Evolutionary conservation across 2,888 invertebrate genomes (phyloP), one percentile per base, ranked within the genome.

Genomic region (Polymixis flavicincta): DNA sequence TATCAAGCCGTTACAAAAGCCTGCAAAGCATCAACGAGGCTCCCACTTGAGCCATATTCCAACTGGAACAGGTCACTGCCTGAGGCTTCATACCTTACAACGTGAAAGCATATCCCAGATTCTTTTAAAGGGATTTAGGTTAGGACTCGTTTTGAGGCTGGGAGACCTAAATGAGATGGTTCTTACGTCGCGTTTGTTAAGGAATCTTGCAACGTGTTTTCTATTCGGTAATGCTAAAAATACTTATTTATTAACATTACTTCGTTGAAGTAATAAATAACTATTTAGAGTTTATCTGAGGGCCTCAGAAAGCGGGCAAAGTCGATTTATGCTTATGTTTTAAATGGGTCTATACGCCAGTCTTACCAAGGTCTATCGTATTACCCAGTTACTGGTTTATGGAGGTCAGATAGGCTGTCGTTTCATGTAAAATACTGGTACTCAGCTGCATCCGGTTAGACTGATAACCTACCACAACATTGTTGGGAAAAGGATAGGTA

Each of bases 31-130:
- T 74, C 61, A 66, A 45, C 32, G 71, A 50, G 45, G 55, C 50
- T 71, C 67, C 84, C 86, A 82, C 90, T 90, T 89, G 87, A 82
- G 67, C 86, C 80, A 87, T 85, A 84, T 87, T 54, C 72, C 66
- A 89, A 87, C 71, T 84, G 82, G 86, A 85, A 32, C 87, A 86
- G 87, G 90, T 83, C 89, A 80, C 71, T 19, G 74, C 85, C 76
- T 74, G 55, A 28, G 64, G 83, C 76, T 72, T 42, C 37, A 59
- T 54, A 61, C 68, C 73, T 71, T 57, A 48, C 59, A 54, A 17
- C 59, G 60, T 78, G 57, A 59, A 77, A 69, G 76, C 64, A 48
- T 64, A 85, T 77, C 71, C 77, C 82, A 82, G 71, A 78, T 78
- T 83, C 76, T 77, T 74, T 78, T 65, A 60, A 71, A 72, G 70